Base-by-base conservation (phyloP, 2,797 vertebrate genomes). In the Clangula hyemalis region DNA sequence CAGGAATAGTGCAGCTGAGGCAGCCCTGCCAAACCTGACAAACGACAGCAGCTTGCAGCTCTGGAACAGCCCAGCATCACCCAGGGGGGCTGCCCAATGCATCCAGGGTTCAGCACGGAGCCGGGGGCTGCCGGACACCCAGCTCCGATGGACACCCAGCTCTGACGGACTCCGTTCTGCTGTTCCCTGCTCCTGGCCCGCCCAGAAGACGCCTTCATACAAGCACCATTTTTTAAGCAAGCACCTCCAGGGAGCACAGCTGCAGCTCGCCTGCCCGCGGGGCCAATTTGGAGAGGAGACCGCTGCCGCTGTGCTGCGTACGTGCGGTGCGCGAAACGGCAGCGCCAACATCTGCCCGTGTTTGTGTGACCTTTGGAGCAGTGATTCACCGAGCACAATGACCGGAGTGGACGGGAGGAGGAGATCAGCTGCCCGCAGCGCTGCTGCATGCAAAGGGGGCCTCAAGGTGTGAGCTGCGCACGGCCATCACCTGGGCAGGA, bases 181-280 rank as follows among this genome's bases (percentile, higher is more conserved):
- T 25, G 22, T 8, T 25, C 54, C 34, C 54, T 54, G 53, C 39
- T 49, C 80, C 8, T 1, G 30, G 62, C 41, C 75, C 90, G 78
- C 93, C 91, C 28, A 0, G 1, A 16, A 68, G 27, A 85, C 6
- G 2, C 15, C 36, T 58, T 70, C 56, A 49, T 5, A 49, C 24
- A 49, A 49, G 49, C 49, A 49, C 8, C 51, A 2, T 8, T 16
- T 38, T 76, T 70, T 43, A 89, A 85, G 66, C 71, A 76, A 56
- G 57, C 1, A 2, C 13, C 54, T 61, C 36, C 0, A 2, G 56
- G 76, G 17, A 69, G 87, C 60, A 39, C 75, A 60, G 85, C 85
- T 75, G 85, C 11, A 15, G 38, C 36, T 45, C 22, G 27, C 45
- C 0, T 2, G 1, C 45, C 0, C 3, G 1, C 27, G 60, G 60